Percentiles rank a stretch among this genome's conserved stretches.
Conservation (phyloP, 2,888 invertebrate genomes). For the Rhyacophila evoluta region DNA sequence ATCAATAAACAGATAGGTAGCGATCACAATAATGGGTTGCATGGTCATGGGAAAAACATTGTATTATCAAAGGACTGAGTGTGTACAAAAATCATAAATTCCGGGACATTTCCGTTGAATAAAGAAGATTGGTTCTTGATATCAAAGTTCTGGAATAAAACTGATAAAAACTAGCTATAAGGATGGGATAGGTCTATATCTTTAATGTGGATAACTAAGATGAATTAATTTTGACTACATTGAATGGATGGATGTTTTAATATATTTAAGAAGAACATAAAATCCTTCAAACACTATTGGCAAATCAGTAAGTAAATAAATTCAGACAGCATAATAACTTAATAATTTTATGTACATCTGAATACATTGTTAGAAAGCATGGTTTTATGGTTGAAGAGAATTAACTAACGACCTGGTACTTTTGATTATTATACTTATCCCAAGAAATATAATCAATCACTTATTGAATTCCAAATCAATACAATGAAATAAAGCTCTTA, state of each 20-base stretch:
- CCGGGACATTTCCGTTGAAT: too few relatives aligned
- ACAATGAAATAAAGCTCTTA: too few relatives aligned
- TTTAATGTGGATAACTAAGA: not conserved
- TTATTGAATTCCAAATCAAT: too few relatives aligned
- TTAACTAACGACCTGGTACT: too few relatives aligned
- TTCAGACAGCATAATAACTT: not conserved
- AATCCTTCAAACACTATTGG: not conserved
- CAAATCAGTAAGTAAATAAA: not conserved
- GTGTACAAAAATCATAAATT: not conserved
- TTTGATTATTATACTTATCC: too few relatives aligned
- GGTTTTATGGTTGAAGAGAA: too few relatives aligned
- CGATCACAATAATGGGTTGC: not conserved
- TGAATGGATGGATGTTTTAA: not conserved
- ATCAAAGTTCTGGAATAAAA: too few relatives aligned
- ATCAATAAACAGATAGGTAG: too few relatives aligned
- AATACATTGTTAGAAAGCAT: not conserved
- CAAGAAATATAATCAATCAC: too few relatives aligned
- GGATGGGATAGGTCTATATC: not conserved
- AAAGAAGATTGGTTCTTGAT: too few relatives aligned
- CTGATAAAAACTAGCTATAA: too few relatives aligned
- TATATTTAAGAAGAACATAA: not conserved
- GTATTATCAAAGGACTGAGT: not conserved
- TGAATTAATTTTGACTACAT: not conserved
- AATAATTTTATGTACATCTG: not conserved
- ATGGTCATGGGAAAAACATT: not conserved